Conservation (phyloP, 2,888 invertebrate genomes). For the Pterostichus niger region DNA sequence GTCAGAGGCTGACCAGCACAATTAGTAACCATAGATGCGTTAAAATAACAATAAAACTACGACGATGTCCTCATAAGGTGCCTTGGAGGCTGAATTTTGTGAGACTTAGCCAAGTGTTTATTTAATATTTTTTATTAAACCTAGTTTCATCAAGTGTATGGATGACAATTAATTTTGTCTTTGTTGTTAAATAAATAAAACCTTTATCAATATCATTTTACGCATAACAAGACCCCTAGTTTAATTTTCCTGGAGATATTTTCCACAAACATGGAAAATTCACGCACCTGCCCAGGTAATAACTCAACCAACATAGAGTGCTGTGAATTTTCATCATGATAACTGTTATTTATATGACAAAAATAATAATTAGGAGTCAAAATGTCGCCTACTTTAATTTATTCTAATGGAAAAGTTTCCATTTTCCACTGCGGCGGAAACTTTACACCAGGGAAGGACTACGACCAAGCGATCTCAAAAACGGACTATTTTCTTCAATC, state of each 20-base stretch:
- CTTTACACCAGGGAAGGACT: not conserved
- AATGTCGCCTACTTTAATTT: constrained; percentile 51
- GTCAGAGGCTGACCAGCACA: too few relatives aligned
- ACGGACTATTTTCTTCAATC: too few relatives aligned
- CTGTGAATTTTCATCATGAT: constrained; percentile 51
- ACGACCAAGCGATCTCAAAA: too few relatives aligned
- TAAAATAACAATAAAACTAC: too few relatives aligned
- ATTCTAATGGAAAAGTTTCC: constrained; percentile 62
- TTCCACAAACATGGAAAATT: constrained; percentile 8
- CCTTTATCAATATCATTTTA: constrained; percentile 21
- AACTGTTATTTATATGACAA: constrained; percentile 54
- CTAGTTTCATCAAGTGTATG: too few relatives aligned
- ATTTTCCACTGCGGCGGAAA: constrained; percentile 25
- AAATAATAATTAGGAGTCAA: constrained; percentile 60
- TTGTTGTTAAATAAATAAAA: not conserved
- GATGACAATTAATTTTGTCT: too few relatives aligned
- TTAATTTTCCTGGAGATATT: constrained; percentile 11
- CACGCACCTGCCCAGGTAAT: constrained; percentile 27
- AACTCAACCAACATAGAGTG: constrained; percentile 20
- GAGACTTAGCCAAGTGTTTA: too few relatives aligned
- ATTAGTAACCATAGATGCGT: too few relatives aligned
- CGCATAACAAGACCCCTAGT: constrained; percentile 10
- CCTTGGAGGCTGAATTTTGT: too few relatives aligned
- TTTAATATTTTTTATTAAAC: too few relatives aligned
- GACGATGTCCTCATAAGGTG: too few relatives aligned